phyloP scores from a whole-genome alignment of 2,888 invertebrate species.

The Eulithis testata region DNA sequence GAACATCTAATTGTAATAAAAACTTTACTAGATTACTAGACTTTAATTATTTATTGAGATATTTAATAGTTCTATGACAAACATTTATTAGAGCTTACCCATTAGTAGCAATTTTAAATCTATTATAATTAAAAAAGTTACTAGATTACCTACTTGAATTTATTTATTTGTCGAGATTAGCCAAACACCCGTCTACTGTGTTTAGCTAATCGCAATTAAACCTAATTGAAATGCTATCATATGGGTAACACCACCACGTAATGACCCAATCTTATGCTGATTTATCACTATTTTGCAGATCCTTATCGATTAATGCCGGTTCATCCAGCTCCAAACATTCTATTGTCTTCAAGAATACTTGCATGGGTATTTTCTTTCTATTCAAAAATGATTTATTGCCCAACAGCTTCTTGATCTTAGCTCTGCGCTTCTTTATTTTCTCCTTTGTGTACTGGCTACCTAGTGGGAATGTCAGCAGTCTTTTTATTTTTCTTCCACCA shows the following conservation, averaged over 20 bases:
- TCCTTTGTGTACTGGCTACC: slow-evolving; percentile 79
- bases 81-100: too few relatives aligned
- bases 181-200: slow-evolving; percentile 5
- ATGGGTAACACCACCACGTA: slow-evolving; percentile 12
- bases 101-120: background rate
- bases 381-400: slow-evolving; percentile 80
- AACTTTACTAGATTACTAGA: too few relatives aligned
- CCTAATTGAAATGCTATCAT: slow-evolving; percentile 21
- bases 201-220: background rate
- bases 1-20: too few relatives aligned
- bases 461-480: slow-evolving; percentile 83
- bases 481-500: slow-evolving; percentile 83
- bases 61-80: too few relatives aligned
- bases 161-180: slow-evolving; percentile 15
- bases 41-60: too few relatives aligned
- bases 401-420: slow-evolving; percentile 83
- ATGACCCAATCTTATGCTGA: slow-evolving; percentile 17
- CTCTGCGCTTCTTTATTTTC: slow-evolving; percentile 84
- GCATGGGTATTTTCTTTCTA: slow-evolving; percentile 82
- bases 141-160: slow-evolving; percentile 2
- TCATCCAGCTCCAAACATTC: slow-evolving; percentile 80
- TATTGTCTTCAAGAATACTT: slow-evolving; percentile 82
- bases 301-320: slow-evolving; percentile 62
- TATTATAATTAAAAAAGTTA: background rate
- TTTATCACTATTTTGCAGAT: slow-evolving; percentile 49